Evolutionary conservation across 1,140 invertebrate species (phyloP), one percentile per base, ranked within the genome.

Genomic region (Lutraria rhynchaena): DNA sequence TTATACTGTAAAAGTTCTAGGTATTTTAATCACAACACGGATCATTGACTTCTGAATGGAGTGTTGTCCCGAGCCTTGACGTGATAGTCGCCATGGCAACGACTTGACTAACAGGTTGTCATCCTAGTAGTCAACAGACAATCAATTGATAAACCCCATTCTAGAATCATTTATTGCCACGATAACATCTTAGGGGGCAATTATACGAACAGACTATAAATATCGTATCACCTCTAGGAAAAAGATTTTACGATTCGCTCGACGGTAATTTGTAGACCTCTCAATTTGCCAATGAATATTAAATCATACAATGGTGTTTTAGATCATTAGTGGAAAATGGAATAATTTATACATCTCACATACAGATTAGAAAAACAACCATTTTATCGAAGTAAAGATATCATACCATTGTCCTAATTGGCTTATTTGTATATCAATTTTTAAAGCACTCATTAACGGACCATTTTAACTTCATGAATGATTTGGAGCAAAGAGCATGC

Each of bases 131-230:
- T 27, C 46, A 41, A 53, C n/a, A 74, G 37, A 57, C 71, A 74
- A 74, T 74, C 71, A 74, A 74, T 60, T 74, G 71, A 74, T 74
- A 74, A 60, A 41, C 27, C 71, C 35, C 63, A 60, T 46, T 15
- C 53, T 33, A 35, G 33, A 51, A 41, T 41, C 71, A 58, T 41
- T 74, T 74, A 74, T 74, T 55, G 53, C 22, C 37, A 24, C 31
- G 71, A 74, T 74, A 74, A 46, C 33, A 74, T 74, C 71, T 74
- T 37, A 74, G 44, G 27, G 33, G 73, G 57, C 57, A 55, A 76
- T 76, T 60, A 76, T 60, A 76, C 57, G 49, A 76, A 63, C 55
- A 17, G 57, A 61, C 58, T 51, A 76, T 76, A 61, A 76, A 61
- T 63, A 76, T 63, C 73, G 41, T 35, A 61, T 61, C 57, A 65